Evolutionary conservation across 1,140 invertebrate species (phyloP), one percentile per base, ranked within the genome.

Genomic region (Drosophila pseudoobscura): DNA sequence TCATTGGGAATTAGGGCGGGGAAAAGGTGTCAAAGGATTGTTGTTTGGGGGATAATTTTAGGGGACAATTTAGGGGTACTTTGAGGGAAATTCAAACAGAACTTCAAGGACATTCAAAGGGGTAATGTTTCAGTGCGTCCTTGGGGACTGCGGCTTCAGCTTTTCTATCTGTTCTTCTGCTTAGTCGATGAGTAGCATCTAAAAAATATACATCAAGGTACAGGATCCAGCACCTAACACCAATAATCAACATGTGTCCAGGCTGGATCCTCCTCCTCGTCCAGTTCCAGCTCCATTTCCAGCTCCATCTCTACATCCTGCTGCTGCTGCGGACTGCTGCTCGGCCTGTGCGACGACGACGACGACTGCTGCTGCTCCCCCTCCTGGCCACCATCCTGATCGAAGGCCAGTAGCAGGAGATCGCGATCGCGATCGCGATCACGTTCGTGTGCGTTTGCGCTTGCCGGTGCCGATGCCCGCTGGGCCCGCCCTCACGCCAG

Each of bases 401-500:
- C 69, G 52, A 69, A 76, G 44, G 63, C 49, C 44, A 64, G 80
- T 47, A 84, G 62, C 73, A 84, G 53, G 57, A 89, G 58, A 49
- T 89, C 78, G n/a, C 57, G 75, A 51, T 82, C 76, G 50, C 15
- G 15, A 15, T 15, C 51, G 24, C 54, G 61, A 50, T 79, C 78
- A 43, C 39, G 65, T 43, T 68, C 65, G 44, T 56, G 63, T 68
- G 44, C 66, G 66, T 13, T 4, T 57, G 63, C 66, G 64, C 13
- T 39, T 39, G 11, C 11, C 35, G 35, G 11, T 39, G 35, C 53
- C 20, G 35, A n/a, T 39, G 53, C 53, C 45, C 44, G 57, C 41
- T 76, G 63, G 66, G 79, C 83, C 72, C 68, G 69, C 73, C 77
- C 83, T 91, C 83, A 91, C 88, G 91, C 91, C 71, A 91, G 71